These are phyloP conservation scores for Oncorhynchus mykiss DNA, from an alignment of 2,113 vertebrate genomes.

Conservation along the genomic window DNA sequence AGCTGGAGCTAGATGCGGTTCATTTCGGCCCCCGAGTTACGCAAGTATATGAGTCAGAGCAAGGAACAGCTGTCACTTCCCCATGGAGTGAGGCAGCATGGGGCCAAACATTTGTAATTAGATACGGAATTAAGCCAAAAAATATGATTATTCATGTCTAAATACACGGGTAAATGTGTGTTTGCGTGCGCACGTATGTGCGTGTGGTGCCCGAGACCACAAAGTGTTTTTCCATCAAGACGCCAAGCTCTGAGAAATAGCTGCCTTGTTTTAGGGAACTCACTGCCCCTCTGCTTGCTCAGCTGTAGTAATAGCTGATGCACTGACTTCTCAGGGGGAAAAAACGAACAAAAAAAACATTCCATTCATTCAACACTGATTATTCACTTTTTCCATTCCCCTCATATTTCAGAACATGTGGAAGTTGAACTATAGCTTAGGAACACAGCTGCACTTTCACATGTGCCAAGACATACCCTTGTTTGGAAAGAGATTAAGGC, in stretches of 20 bases:
- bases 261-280: slow-evolving; percentile 10
- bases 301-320: no score
- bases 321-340: background rate
- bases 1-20: background rate
- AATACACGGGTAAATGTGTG: background rate
- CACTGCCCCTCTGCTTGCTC: slow-evolving; percentile 1
- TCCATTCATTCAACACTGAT: background rate
- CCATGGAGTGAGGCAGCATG: background rate
- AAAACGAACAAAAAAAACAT: background rate
- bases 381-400: no score
- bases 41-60: slow-evolving; percentile 3
- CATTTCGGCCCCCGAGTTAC: background rate
- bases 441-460: no score
- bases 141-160: background rate
- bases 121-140: background rate
- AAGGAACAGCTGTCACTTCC: background rate
- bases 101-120: no score
- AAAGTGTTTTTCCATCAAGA: no score
- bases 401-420: no score
- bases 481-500: no score
- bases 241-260: background rate
- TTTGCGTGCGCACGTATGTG: no score
- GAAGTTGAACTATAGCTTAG: no score
- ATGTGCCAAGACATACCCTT: no score
- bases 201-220: no score